These are phyloP conservation scores for Eidolon dupreanum DNA, from an alignment of 2,797 vertebrate species.

Conservation along the genomic window DNA sequence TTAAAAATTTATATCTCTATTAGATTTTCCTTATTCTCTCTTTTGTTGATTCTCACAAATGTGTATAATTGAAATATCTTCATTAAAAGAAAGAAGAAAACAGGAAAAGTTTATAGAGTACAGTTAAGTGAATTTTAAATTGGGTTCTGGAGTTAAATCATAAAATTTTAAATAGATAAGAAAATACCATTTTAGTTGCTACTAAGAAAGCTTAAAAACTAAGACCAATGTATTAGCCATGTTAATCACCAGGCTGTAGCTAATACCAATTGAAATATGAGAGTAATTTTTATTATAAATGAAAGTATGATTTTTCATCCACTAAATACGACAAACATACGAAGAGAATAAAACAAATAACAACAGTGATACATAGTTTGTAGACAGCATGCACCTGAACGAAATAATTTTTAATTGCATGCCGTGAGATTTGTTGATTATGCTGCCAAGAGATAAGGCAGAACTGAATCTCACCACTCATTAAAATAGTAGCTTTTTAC, in stretches of 20 bases:
- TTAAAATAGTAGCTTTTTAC: neutral
- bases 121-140: slow-evolving; percentile 5
- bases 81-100: slow-evolving; percentile 19
- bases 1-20: neutral
- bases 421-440: slow-evolving; percentile 39
- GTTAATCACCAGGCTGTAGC: neutral
- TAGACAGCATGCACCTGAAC: neutral
- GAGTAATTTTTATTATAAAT: neutral
- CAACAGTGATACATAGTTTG: neutral
- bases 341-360: neutral
- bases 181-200: neutral
- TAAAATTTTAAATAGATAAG: neutral
- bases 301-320: neutral
- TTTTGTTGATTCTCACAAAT: slow-evolving; percentile 27
- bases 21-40: slow-evolving; percentile 29
- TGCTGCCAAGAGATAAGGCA: neutral
- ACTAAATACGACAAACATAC: neutral
- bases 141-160: neutral
- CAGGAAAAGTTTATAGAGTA: neutral
- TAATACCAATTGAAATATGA: neutral
- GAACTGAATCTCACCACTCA: neutral
- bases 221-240: neutral
- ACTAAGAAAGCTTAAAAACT: neutral
- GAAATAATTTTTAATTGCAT: slow-evolving; percentile 51
- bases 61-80: neutral